These are phyloP conservation scores for Scaptomyza caliginosa DNA, from an alignment of 2,888 invertebrate genomes.

Conservation along the genomic window DNA sequence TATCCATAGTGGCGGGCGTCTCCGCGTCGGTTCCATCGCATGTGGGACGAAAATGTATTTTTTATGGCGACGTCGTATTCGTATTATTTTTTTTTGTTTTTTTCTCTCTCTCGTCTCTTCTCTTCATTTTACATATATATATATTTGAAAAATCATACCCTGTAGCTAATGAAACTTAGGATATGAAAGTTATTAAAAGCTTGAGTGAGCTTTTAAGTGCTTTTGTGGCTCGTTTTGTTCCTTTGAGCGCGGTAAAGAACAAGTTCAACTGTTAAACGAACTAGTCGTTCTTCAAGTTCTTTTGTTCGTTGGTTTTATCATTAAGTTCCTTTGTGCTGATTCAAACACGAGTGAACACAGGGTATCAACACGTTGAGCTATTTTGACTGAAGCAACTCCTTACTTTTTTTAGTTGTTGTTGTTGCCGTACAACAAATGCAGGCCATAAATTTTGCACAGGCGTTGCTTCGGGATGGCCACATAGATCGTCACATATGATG, in stretches of 20 bases:
- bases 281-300: too few relatives aligned
- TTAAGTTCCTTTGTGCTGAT: too few relatives aligned
- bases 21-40: slow-evolving; percentile 59
- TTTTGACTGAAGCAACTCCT: not conserved
- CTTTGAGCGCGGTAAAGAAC: too few relatives aligned
- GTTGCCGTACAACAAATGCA: slow-evolving; percentile 57
- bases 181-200: too few relatives aligned
- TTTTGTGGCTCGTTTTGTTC: too few relatives aligned
- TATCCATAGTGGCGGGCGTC: slow-evolving; percentile 70
- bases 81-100: slow-evolving; percentile 55
- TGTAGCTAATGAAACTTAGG: not conserved
- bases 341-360: not conserved
- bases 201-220: too few relatives aligned
- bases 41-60: slow-evolving; percentile 77
- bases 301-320: too few relatives aligned
- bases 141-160: not conserved
- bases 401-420: slow-evolving; percentile 10
- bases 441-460: slow-evolving; percentile 59
- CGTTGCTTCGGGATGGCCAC: slow-evolving; percentile 52
- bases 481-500: slow-evolving; percentile 18
- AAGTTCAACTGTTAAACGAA: too few relatives aligned
- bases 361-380: not conserved
- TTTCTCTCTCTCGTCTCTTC: too few relatives aligned
- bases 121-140: slow-evolving; percentile 4
- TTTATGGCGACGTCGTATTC: slow-evolving; percentile 74